These are phyloP conservation scores for Eulemur albifrons DNA, from an alignment of 2,797 vertebrate species.

Conservation along the genomic window DNA sequence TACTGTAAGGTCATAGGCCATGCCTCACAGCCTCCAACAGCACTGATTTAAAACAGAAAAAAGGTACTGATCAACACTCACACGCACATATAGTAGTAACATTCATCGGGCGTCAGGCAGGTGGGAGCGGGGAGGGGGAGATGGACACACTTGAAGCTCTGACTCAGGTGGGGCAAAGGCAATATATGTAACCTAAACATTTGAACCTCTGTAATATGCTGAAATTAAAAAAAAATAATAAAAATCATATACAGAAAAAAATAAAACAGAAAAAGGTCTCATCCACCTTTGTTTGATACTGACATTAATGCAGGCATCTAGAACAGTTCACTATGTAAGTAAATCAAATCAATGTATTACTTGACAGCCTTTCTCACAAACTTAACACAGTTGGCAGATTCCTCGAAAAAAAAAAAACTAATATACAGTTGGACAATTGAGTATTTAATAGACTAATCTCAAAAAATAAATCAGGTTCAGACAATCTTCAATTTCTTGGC, in stretches of 20 bases:
- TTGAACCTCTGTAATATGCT: no score
- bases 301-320: neutral
- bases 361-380: neutral
- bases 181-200: no score
- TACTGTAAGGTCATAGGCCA: constrained; percentile 51
- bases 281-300: neutral
- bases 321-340: neutral
- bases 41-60: constrained; percentile 30
- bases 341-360: neutral
- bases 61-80: neutral
- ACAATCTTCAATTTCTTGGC: constrained; percentile 64
- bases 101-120: no score
- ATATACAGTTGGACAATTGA: neutral
- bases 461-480: constrained; percentile 1
- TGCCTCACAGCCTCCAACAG: neutral
- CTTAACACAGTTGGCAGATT: neutral
- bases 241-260: neutral
- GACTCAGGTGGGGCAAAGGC: no score
- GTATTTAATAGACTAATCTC: constrained; percentile 1
- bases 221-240: no score
- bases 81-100: no score
- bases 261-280: constrained; percentile 40
- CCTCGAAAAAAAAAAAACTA: neutral
- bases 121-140: no score
- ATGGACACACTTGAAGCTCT: no score